Evolutionary conservation across 2,888 invertebrate species (phyloP).

Genomic region (Eretmocerus hayati): DNA sequence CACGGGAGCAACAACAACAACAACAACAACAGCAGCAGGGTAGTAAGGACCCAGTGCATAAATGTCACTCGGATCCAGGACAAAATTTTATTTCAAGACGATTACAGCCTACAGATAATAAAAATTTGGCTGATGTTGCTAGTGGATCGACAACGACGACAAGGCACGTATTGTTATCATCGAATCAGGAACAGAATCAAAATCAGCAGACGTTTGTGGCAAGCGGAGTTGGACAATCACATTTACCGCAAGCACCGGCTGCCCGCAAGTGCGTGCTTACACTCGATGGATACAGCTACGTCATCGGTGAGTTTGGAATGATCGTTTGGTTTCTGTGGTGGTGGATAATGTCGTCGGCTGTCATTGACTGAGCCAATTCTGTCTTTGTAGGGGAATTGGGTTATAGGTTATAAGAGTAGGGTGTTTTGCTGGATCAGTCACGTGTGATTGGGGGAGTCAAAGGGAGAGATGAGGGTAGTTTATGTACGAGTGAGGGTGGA

Average conservation of each 20-base stretch:
- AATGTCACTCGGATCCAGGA: slow-evolving; percentile 62
- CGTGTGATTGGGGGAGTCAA: too few species aligned
- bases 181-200: neutral
- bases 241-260: slow-evolving; percentile 36
- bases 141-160: neutral
- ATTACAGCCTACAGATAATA: slow-evolving; percentile 16
- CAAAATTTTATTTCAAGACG: slow-evolving; percentile 28
- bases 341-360: too few species aligned
- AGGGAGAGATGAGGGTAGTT: too few species aligned
- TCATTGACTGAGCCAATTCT: too few species aligned
- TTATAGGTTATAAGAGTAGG: too few species aligned
- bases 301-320: slow-evolving; percentile 76
- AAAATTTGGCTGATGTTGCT: neutral
- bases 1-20: too few species aligned
- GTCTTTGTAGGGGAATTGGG: too few species aligned
- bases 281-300: slow-evolving; percentile 79
- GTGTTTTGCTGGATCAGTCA: too few species aligned
- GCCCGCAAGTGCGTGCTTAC: slow-evolving; percentile 75
- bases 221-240: slow-evolving; percentile 5
- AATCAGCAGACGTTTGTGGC: too few species aligned
- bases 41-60: slow-evolving; percentile 59
- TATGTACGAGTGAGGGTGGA: too few species aligned
- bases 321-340: too few species aligned
- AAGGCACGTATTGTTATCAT: neutral
- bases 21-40: too few species aligned